Base-by-base conservation (phyloP, 2,888 invertebrate genomes). In the Idaea aversata region DNA sequence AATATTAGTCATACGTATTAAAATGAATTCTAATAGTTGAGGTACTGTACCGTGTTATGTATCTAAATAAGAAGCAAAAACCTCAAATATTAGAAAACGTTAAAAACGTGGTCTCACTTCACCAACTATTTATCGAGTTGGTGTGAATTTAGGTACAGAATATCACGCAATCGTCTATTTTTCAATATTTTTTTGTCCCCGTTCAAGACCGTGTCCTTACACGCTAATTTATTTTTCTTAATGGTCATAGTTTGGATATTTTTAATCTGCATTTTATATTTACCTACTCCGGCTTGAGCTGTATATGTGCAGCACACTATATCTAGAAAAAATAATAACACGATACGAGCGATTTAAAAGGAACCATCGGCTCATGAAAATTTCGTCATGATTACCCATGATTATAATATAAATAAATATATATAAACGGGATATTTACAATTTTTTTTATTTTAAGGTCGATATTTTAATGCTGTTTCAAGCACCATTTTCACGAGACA, bases 161-260 rank as follows among this genome's bases (percentile, higher is more conserved):
- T 47, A 47, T 47, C 47, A 47, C 47, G 47, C 47, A 47, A 47
- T 47, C 47, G 47, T 47, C 47, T 47, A 47, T 47, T 47, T 25
- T 47, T 47, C 47, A 47, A 47, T 47, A 47, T 5, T 47, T 47
- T n/a, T 47, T 47, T 47, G 47, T 47, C 47, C 47, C 47, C 47
- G 47, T 64, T 72, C 62, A 67, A 66, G 70, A 72, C 72, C 72
- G 70, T 69, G 72, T 47, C 47, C 47, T 47, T 47, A 47, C 47
- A 47, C 47, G 47, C 47, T 47, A 47, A 47, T 47, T 47, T 47
- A 10, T 47, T 4, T 13, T 13, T 13, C 13, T 47, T 47, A 13
- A 6, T 47, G 13, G 10, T 47, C 13, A 47, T 47, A 13, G 13
- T 13, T 13, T 47, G 47, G 10, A 25, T 25, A 25, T 25, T 25